A percentile compares a stretch with the other conserved stretches of the same genome.
phyloP scores from a whole-genome alignment of 2,888 invertebrate species.

The Polydrusus cervinus region DNA sequence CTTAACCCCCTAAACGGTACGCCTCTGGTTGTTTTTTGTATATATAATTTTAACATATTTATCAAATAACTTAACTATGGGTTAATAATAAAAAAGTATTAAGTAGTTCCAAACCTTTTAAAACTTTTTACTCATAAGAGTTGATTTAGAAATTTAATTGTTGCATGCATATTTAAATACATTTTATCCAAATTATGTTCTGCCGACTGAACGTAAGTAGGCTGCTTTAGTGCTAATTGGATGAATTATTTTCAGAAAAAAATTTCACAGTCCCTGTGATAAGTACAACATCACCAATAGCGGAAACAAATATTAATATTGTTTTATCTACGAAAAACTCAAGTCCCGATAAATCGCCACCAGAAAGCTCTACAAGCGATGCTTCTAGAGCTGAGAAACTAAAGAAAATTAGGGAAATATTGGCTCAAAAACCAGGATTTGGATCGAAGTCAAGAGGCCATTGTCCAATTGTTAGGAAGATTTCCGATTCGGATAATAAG shows the following conservation, averaged over 20 bases:
- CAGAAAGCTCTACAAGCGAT: slow-evolving; percentile 40
- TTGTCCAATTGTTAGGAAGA: slow-evolving; percentile 83
- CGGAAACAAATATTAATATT: slow-evolving; percentile 32
- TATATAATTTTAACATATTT: too few species aligned
- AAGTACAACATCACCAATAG: slow-evolving; percentile 17
- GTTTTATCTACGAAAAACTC: slow-evolving; percentile 26
- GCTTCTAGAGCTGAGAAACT: slow-evolving; percentile 76
- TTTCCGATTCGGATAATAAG: slow-evolving; percentile 74
- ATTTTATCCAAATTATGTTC: too few species aligned
- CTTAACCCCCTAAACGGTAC: too few species aligned
- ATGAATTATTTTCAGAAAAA: slow-evolving; percentile 38
- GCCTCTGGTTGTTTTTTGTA: too few species aligned
- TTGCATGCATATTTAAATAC: too few species aligned
- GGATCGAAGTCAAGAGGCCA: slow-evolving; percentile 74
- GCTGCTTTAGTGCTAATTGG: too few species aligned
- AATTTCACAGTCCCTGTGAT: neutral
- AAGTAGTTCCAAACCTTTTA: too few species aligned
- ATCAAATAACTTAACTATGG: too few species aligned
- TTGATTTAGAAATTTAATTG: too few species aligned
- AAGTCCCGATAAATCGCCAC: slow-evolving; percentile 57
- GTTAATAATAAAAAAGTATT: too few species aligned
- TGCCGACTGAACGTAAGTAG: too few species aligned
- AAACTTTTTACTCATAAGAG: too few species aligned
- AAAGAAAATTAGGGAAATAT: slow-evolving; percentile 81
- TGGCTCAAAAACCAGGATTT: slow-evolving; percentile 81